Conservation (phyloP, 1,140 invertebrate species). For the Ptiloglossa arizonensis region DNA sequence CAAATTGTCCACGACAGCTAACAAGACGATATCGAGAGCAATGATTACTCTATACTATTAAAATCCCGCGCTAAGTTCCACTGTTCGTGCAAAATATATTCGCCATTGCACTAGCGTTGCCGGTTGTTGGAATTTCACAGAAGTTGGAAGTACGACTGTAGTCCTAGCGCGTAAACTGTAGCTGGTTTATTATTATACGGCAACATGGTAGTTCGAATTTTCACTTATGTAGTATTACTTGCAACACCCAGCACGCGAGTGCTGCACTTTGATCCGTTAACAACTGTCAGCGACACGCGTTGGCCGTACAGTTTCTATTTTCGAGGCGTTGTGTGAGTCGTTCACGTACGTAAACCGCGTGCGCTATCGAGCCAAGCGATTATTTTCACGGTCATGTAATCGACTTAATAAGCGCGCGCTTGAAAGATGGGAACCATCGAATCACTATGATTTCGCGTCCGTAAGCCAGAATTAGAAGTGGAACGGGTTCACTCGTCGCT, state of each 20-base stretch:
- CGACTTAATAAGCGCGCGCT: slow-evolving; percentile 25
- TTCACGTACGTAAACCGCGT: not conserved
- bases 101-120: not conserved
- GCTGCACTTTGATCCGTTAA: slow-evolving; percentile 33
- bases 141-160: slow-evolving; percentile 1
- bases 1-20: too few species aligned
- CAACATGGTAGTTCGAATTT: slow-evolving; percentile 4
- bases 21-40: too few species aligned
- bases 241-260: slow-evolving; percentile 15
- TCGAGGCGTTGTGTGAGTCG: slow-evolving; percentile 9
- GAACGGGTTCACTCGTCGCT: slow-evolving; percentile 8
- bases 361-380: slow-evolving; percentile 12
- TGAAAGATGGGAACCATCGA: not conserved
- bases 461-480: not conserved
- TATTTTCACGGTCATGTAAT: slow-evolving; percentile 46
- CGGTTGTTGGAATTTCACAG: not conserved
- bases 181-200: not conserved
- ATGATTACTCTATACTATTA: too few species aligned
- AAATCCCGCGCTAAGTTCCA: too few species aligned
- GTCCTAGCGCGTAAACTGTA: slow-evolving; percentile 10
- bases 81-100: not conserved
- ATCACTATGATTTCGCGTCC: not conserved
- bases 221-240: slow-evolving; percentile 34
- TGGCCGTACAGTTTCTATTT: slow-evolving; percentile 38
- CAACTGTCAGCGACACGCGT: not conserved